Base-by-base conservation (phyloP, 2,888 invertebrate species). In the Limnephilus rhombicus region DNA sequence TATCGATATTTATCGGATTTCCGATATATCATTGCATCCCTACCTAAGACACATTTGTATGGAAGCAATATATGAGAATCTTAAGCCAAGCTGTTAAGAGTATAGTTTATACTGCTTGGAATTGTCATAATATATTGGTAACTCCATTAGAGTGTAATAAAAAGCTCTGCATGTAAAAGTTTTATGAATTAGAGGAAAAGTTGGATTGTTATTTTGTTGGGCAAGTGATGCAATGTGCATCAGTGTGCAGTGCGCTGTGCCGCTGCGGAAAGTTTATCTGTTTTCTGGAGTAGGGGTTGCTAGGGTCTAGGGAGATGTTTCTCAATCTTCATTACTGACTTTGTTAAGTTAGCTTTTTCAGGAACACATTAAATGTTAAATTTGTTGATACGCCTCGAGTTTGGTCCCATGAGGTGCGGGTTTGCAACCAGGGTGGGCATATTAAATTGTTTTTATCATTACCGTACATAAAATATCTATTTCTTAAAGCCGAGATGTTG, bases 181-280 rank as follows among this genome's bases (percentile, higher is more conserved):
- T 83, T 83, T 83, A 29, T 85, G n/a, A 86, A 86, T 86, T 49
- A 86, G 18, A 7, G 49, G 49, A 12, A 15, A 86, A 86, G 86
- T 86, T 86, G 37, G 29, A 45, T 29, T 86, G 86, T 86, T 85
- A 24, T 86, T 86, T 45, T 45, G 29, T 83, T 83, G 9, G 3
- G 9, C 24, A 86, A 49, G 49, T 86, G 49, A 86, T 49, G 86
- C 86, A 86, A 3, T 53, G 49, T 49, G 49, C 15, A 49, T 15
- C 45, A 45, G 45, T 49, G 18, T 18, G 53, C 68, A 24, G n/a
- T 68, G 68, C 68, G 68, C 86, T 49, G 45, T 49, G 41, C 83
- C 34, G 11, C 34, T 24, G 37, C 83, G 24, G 83, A 83, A 83
- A 83, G 37, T 83, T 83, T 83, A 83, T 83, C 37, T 37, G 37